Evolutionary conservation across 2,797 vertebrate genomes (phyloP).

Genomic region (Pogonophryne albipinna): DNA sequence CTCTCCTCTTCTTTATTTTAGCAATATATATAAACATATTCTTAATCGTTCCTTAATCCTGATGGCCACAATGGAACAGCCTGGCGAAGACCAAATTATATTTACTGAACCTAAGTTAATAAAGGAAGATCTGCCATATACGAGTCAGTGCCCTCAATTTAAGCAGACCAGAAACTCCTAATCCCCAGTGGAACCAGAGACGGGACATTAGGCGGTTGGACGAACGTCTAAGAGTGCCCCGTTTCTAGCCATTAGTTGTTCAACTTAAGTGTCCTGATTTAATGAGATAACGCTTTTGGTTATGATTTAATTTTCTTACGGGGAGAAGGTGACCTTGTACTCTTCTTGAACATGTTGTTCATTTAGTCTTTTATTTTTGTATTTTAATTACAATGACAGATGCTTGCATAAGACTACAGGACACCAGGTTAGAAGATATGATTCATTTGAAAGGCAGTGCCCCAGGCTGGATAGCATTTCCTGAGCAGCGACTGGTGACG

Average conservation of each 20-base stretch:
- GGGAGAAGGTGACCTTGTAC: background rate
- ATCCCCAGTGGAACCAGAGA: slow-evolving; percentile 27
- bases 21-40: slow-evolving; percentile 16
- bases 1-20: background rate
- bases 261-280: background rate
- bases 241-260: slow-evolving; percentile 3
- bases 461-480: background rate
- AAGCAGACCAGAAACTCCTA: slow-evolving; percentile 25
- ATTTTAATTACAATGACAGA: background rate
- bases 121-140: slow-evolving; percentile 29
- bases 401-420: slow-evolving; percentile 13
- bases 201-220: background rate
- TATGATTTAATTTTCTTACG: background rate
- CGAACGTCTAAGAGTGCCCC: background rate
- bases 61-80: slow-evolving; percentile 20
- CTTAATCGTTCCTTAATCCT: slow-evolving; percentile 38
- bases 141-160: slow-evolving; percentile 31
- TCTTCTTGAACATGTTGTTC: background rate
- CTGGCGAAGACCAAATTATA: slow-evolving; percentile 48
- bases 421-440: slow-evolving; percentile 7
- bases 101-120: slow-evolving; percentile 57
- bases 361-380: background rate
- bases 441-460: background rate
- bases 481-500: slow-evolving; percentile 37
- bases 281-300: background rate